Evolutionary conservation across 2,113 vertebrate species (phyloP).

Genomic region (Gymnorhina tibicen): DNA sequence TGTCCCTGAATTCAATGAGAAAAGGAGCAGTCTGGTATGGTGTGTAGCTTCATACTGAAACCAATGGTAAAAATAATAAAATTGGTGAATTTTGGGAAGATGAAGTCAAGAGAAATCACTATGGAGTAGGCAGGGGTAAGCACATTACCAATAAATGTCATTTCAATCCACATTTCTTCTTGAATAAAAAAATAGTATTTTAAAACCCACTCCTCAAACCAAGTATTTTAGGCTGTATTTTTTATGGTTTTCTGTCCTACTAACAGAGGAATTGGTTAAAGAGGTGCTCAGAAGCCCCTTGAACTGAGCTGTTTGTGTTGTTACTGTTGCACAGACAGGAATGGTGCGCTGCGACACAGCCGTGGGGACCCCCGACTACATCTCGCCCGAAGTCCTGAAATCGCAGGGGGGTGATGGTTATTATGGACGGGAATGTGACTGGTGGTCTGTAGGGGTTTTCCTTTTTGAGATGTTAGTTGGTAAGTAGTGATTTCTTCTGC

Average conservation of each 20-base stretch:
- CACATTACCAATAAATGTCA: background rate
- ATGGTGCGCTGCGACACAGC: conserved; percentile 98
- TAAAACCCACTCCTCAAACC: background rate
- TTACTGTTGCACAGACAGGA: conserved; percentile 79
- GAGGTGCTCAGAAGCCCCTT: background rate
- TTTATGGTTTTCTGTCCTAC: background rate
- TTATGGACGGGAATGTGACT: conserved; percentile 95
- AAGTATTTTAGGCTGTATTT: background rate
- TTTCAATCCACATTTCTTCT: background rate
- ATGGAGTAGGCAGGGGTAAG: background rate
- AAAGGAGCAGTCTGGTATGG: background rate
- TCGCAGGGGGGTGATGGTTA: conserved; percentile 97
- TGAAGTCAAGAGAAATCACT: background rate
- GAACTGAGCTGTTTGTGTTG: background rate
- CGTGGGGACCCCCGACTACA: conserved; percentile 96
- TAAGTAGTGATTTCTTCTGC: conserved; percentile 73
- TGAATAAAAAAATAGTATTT: background rate
- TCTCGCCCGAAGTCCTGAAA: conserved; percentile 93
- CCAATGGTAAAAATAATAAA: background rate
- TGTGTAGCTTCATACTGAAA: background rate
- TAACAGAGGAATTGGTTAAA: background rate
- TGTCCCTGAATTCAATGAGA: background rate
- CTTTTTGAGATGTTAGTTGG: conserved; percentile 98
- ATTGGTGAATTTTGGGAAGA: background rate
- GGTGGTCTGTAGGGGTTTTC: conserved; percentile 99